Base-by-base conservation (phyloP, 2,888 invertebrate genomes). In the Ichneumoninae sp. region DNA sequence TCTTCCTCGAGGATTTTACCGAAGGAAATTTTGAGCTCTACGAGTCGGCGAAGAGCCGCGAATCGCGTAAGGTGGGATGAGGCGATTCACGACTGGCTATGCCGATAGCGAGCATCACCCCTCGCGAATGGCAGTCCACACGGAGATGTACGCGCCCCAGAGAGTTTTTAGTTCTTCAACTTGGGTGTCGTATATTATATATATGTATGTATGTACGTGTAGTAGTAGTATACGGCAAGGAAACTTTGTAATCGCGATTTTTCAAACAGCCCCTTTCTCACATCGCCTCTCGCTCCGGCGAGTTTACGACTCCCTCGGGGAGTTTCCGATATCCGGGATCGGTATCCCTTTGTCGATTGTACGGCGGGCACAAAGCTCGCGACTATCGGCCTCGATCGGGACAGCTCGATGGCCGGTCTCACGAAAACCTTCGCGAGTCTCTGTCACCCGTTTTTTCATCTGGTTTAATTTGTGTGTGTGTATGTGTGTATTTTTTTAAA, bases 291-390 rank as follows among this genome's bases (percentile, higher is more conserved):
- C 69, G 77, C 65, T 50, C 60, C 62, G 40, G 8, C 8, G 70
- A 36, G 44, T 71, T 84, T 75, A 82, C 75, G 75, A 75, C 57
- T 57, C 70, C 78, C 82, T 65, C n/a, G 81, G 69, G 84, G 62
- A 66, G 82, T 78, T 60, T 74, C 62, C 78, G 81, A 74, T 84
- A 84, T 84, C 74, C 70, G 66, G 66, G 40, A 76, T 80, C 74
- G 75, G 62, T 74, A 72, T 36, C 30, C 54, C 40, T 19, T 16
- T 50, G 65, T 26, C 65, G 16, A 52, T 40, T 52, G 40, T 40
- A 62, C 40, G 33, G 36, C 26, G 13, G 19, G 19, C 36, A 6
- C 69, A 47, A 65, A 69, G 47, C 52, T 77, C 60, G 57, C 36
- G 60, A 76, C 22, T 50, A 40, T 66, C 65, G 76, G 8, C 66